Base-by-base conservation (phyloP, 2,888 invertebrate species). In the Mythimna lalbum region DNA sequence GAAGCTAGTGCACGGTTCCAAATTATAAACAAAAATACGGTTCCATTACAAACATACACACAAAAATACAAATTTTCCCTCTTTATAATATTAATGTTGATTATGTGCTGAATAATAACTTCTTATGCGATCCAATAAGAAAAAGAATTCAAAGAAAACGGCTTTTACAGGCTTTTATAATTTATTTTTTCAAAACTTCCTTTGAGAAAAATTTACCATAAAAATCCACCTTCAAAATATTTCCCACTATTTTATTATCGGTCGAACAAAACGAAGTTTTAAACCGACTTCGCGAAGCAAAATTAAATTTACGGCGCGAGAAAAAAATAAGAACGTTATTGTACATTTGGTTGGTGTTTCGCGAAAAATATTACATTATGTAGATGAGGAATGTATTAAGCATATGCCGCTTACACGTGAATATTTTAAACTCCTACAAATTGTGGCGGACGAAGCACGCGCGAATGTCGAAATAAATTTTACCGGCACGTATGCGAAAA, bases 351-450 rank as follows among this genome's bases (percentile, higher is more conserved):
- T 73, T 82, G 86, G 85, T 86, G 84, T 82, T 88, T 85, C 85
- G 80, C 79, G 82, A 87, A 84, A 92, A 93, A 92, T 91, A 93
- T 92, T 90, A 92, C 91, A 91, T 93, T 92, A 93, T 93, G 93
- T 88, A 93, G 89, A 93, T 93, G 91, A 91, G 90, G 90, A 90
- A 90, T 92, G 90, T 90, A 92, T 92, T 92, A 92, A 90, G 88
- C 90, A 90, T 89, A 90, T 88, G 90, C 87, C 86, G 87, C 88
- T 90, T 89, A 90, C 87, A 90, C 89, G 90, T 92, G 93, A 93
- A 93, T 93, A 93, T 93, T 93, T 93, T 91, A 94, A 92, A 90
- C 85, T 87, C 87, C 83, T 90, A 91, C 92, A 91, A 93, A 92
- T 92, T 90, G 88, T 87, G 88, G 84, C 84, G 89, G 87, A 76